Percentiles rank a stretch among this genome's conserved stretches.
These are phyloP conservation scores for Callospermophilus lateralis DNA, from an alignment of 2,113 vertebrate species.

Conservation along the genomic window DNA sequence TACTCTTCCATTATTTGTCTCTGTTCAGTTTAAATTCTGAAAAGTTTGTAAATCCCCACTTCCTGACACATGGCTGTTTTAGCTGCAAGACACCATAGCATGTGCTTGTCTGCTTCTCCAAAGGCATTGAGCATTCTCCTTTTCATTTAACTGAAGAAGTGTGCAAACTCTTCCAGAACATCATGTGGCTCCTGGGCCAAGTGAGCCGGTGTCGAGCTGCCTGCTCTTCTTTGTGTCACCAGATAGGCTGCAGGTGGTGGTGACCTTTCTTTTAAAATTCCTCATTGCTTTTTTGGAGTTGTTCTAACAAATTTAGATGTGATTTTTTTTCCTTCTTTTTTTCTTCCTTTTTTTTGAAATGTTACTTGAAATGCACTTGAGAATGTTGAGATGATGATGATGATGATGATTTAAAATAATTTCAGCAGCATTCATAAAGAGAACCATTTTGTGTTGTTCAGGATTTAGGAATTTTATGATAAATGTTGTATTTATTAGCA, in stretches of 20 bases:
- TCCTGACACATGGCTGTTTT: not conserved
- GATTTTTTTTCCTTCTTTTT: not conserved
- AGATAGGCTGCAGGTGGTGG: fast-evolving
- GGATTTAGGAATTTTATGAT: not conserved
- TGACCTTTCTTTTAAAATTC: not conserved
- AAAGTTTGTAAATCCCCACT: fast-evolving
- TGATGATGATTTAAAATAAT: not conserved
- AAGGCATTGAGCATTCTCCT: not conserved
- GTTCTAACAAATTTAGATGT: not conserved
- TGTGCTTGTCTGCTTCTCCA: not conserved
- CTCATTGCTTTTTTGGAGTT: not conserved
- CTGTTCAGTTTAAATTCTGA: not conserved
- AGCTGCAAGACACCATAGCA: not conserved
- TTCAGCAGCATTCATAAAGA: not conserved
- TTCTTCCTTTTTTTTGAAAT: not conserved
- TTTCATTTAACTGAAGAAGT: not conserved
- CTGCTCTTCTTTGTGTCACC: fast-evolving
- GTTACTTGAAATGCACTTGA: not conserved
- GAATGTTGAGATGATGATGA: too few relatives aligned
- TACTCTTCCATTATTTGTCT: not conserved
- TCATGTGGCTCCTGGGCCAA: not conserved
- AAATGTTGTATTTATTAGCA: not conserved
- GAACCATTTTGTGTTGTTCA: not conserved
- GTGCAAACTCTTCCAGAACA: not conserved
- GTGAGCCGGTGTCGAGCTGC: fast-evolving